These are phyloP conservation scores for Hypotaenidia philippensis DNA, from an alignment of 2,797 vertebrate species.

Conservation along the genomic window DNA sequence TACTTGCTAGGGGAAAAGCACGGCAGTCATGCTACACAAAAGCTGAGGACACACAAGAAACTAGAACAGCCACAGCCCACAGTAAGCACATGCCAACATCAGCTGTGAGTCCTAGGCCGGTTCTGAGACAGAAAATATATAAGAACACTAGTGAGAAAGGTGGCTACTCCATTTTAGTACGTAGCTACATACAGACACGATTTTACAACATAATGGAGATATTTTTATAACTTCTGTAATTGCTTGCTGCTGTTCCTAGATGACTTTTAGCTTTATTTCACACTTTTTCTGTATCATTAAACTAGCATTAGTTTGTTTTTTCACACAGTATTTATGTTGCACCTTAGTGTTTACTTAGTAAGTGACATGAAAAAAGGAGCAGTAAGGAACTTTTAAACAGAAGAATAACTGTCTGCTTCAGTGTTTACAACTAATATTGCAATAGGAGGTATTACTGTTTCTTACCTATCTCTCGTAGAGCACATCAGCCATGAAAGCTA, in stretches of 20 bases:
- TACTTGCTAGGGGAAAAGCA: not conserved
- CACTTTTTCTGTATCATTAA: not conserved
- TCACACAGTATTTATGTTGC: not conserved
- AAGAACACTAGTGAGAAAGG: not conserved
- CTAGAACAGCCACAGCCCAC: accelerated
- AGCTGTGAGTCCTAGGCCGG: accelerated
- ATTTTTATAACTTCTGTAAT: not conserved
- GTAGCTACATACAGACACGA: not conserved
- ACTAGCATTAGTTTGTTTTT: not conserved
- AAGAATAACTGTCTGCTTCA: not conserved
- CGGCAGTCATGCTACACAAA: not conserved
- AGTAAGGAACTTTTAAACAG: not conserved
- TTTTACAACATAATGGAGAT: not conserved
- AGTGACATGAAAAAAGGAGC: not conserved
- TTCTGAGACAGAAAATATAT: not conserved
- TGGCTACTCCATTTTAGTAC: not conserved
- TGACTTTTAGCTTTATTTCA: not conserved
- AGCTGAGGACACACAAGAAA: not conserved
- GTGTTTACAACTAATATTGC: not conserved
- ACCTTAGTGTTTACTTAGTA: not conserved
- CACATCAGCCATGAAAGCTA: not conserved
- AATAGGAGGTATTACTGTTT: not conserved
- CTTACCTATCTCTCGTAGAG: not conserved
- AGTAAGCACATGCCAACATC: accelerated
- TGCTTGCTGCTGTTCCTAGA: not conserved